Base-by-base conservation (phyloP, 2,888 invertebrate genomes). In the Byasa hedistus region DNA sequence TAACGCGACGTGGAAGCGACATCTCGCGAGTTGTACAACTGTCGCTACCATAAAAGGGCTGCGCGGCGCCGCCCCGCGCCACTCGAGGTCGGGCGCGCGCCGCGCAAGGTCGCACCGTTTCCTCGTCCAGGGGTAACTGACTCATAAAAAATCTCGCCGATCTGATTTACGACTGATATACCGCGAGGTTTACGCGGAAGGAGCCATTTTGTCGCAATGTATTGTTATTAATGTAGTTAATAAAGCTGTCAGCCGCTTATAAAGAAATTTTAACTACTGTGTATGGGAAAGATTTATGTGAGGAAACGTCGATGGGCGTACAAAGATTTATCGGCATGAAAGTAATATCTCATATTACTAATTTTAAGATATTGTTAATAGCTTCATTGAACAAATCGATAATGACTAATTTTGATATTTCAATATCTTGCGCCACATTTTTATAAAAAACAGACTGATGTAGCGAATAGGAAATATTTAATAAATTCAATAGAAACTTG, bases 131-230 rank as follows among this genome's bases (percentile, higher is more conserved):
- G 83, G 87, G 87, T 87, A 80, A 87, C 79, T 86, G 87, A 87
- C 87, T 86, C 82, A 81, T 76, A 81, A 84, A 60, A 83, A 82
- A 81, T 83, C 80, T 81, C 83, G 81, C 85, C 82, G 78, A 67
- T 78, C 74, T 80, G 81, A 86, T 86, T 85, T 81, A 84, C 79
- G 75, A 76, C 75, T 76, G 81, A 84, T 85, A 80, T 72, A 80
- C 80, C 76, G 51, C 77, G 73, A 48, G 58, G 27, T 48, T 22
- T 78, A 73, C 77, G 77, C 80, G 85, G 86, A 86, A 85, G 84
- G 79, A 73, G 22, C 72, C 64, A 62, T 61, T 64, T 71, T 70
- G 68, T 70, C 70, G 68, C 61, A 61, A 69, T 61, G 67, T 59
- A 66, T 65, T 61, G 70, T 72, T 51, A 64, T 78, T 75, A 75